A percentile compares a stretch with the other conserved stretches of the same genome.
phyloP scores from a whole-genome alignment of 2,888 invertebrate genomes.

The Microchrysa polita region DNA sequence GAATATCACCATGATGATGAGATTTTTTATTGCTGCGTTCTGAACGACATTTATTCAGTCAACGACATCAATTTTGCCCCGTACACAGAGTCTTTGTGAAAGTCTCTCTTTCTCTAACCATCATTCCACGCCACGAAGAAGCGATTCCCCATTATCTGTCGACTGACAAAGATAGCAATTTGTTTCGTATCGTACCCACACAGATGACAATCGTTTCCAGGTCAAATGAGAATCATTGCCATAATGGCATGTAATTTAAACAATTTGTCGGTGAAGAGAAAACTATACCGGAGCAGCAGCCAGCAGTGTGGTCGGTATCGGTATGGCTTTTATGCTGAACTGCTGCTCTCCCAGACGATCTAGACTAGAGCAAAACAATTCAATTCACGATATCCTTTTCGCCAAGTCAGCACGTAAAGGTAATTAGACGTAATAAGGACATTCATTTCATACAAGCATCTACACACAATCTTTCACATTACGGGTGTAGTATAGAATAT shows the following conservation, averaged over 20 bases:
- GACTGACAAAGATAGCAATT: too few relatives aligned
- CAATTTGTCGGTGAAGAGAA: not conserved
- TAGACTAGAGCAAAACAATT: not conserved
- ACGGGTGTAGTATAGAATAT: not conserved
- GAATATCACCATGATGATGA: too few relatives aligned
- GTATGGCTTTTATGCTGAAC: not conserved
- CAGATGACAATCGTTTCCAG: constrained; percentile 9
- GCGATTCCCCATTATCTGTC: too few relatives aligned
- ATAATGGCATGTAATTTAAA: constrained; percentile 3
- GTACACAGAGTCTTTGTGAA: too few relatives aligned
- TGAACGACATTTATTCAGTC: too few relatives aligned
- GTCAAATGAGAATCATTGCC: constrained; percentile 11
- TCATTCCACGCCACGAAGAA: too few relatives aligned
- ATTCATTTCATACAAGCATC: too few relatives aligned
- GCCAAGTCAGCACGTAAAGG: not conserved
- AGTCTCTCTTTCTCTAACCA: too few relatives aligned
- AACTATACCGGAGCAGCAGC: not conserved
- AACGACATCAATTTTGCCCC: too few relatives aligned
- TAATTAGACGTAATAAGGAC: constrained; percentile 8
- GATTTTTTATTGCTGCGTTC: too few relatives aligned
- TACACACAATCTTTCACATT: not conserved
- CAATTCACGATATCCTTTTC: not conserved
- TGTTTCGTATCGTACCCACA: not conserved
- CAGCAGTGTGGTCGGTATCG: too few relatives aligned
- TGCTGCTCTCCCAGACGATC: too few relatives aligned